Percentiles rank a stretch among this genome's conserved stretches.
These are phyloP conservation scores for Lottia scabra DNA, from an alignment of 2,888 invertebrate genomes.

Conservation along the genomic window DNA sequence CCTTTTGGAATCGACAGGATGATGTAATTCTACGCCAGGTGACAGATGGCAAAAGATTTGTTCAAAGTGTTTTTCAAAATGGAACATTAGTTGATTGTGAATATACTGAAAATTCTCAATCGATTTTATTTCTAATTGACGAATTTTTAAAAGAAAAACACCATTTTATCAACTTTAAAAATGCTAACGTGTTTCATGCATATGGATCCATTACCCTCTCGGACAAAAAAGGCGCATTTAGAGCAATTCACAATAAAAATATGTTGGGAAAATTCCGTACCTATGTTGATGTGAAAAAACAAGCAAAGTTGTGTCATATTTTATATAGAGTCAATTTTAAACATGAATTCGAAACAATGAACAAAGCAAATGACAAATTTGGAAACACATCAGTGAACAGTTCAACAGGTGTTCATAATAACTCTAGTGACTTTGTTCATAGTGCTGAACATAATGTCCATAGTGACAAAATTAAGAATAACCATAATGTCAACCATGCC, in stretches of 20 bases:
- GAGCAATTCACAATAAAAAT: background rate
- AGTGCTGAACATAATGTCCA: background rate
- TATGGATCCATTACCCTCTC: conserved; percentile 3
- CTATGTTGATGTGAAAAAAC: conserved; percentile 8
- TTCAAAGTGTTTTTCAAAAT: conserved; percentile 48
- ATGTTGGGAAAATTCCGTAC: conserved; percentile 11
- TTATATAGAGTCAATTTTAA: conserved; percentile 6
- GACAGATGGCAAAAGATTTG: conserved; percentile 45
- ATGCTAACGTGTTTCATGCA: conserved; percentile 15
- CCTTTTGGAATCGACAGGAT: conserved; percentile 25
- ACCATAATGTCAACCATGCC: too few relatives aligned
- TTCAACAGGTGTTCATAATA: background rate
- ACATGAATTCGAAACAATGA: background rate
- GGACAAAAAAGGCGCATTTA: background rate
- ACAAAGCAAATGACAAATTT: background rate
- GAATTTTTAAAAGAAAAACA: conserved; percentile 27
- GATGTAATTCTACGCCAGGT: conserved; percentile 40
- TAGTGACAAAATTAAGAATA: too few relatives aligned
- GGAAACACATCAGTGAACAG: background rate
- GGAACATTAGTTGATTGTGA: conserved; percentile 49
- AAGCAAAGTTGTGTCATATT: conserved; percentile 14
- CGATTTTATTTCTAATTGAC: conserved; percentile 41
- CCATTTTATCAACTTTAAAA: background rate
- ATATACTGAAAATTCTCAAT: conserved; percentile 32
- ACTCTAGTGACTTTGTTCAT: background rate